A percentile compares a stretch with the other conserved stretches of the same genome.
Evolutionary conservation across 2,797 vertebrate genomes (phyloP).

Genomic region (Petrocephalus schoutedeni): DNA sequence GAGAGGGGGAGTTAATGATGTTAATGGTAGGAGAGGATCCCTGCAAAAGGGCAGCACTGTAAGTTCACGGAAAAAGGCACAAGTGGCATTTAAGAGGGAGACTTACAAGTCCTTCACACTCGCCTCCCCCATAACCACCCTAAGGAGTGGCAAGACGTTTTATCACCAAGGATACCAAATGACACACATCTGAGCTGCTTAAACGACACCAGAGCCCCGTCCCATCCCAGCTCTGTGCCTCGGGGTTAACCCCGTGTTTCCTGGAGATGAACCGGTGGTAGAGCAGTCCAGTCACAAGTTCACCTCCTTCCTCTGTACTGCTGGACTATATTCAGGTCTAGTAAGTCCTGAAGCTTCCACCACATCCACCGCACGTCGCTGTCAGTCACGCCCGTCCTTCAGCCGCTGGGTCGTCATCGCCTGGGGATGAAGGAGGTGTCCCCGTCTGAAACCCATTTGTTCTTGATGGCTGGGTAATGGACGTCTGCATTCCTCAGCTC

Average conservation of each 20-base stretch:
- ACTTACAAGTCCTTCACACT: background rate
- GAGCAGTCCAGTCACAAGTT: background rate
- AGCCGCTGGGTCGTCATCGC: background rate
- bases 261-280: background rate
- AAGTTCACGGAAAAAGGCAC: background rate
- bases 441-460: background rate
- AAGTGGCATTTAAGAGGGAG: background rate
- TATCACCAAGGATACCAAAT: background rate
- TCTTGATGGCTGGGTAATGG: background rate
- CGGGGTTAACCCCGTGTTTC: background rate
- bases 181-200: background rate
- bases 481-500: background rate
- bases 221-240: background rate
- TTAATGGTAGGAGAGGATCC: background rate
- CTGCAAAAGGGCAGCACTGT: background rate
- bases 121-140: background rate
- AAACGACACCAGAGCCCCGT: background rate
- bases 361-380: background rate
- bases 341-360: background rate
- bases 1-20: background rate
- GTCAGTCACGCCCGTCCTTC: background rate
- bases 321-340: background rate
- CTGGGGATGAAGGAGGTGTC: background rate
- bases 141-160: background rate
- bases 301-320: background rate